Percentiles rank a stretch among this genome's conserved stretches.
Evolutionary conservation across 2,113 vertebrate species (phyloP).

Genomic region (Tupaia chinensis): DNA sequence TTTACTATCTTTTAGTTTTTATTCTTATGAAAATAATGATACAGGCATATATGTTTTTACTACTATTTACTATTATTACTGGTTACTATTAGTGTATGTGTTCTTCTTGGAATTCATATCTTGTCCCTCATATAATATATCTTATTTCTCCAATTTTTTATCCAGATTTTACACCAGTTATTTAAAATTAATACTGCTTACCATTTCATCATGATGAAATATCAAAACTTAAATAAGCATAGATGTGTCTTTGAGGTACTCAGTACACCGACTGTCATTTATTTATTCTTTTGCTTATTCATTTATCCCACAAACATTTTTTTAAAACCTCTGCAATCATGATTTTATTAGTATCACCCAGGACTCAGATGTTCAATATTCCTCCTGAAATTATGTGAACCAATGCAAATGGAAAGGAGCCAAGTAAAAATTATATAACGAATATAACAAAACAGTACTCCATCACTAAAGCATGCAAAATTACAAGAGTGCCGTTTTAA

Average conservation of each 20-base stretch:
- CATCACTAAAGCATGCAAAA: no score
- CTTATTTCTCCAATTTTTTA: not conserved
- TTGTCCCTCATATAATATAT: not conserved
- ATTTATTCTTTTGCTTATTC: constrained; percentile 12
- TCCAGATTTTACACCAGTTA: constrained; percentile 8
- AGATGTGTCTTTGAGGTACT: not conserved
- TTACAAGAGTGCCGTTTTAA: no score
- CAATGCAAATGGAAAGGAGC: no score
- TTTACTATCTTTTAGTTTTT: constrained; percentile 27
- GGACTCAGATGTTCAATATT: no score
- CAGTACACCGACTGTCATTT: not conserved
- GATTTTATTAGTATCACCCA: no score
- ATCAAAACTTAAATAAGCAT: not conserved
- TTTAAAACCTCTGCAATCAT: no score
- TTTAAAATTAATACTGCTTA: constrained; percentile 26
- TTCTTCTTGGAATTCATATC: constrained; percentile 11
- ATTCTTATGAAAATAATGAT: constrained; percentile 26
- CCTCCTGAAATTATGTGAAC: no score
- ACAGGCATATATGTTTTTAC: not conserved
- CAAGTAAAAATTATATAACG: no score
- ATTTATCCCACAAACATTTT: not conserved
- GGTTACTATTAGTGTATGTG: not conserved
- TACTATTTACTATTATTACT: not conserved
- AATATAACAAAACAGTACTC: no score
- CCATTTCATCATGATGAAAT: not conserved